Conservation (phyloP, 2,113 vertebrate genomes). For the Archocentrus centrarchus region DNA sequence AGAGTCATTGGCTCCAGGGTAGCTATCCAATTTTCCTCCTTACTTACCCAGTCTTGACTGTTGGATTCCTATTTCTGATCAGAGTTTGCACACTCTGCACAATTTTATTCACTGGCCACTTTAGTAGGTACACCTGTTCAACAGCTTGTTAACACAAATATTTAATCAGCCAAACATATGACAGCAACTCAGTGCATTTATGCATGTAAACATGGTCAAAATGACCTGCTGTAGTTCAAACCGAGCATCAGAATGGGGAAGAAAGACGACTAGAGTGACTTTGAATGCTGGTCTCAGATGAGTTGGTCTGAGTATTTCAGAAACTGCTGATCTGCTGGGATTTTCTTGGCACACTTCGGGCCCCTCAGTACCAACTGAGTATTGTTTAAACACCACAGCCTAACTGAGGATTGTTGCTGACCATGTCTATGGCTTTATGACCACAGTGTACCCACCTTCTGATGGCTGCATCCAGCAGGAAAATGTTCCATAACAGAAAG, state of each 20-base stretch:
- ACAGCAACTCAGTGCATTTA: background rate
- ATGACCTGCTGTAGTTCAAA: background rate
- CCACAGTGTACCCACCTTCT: background rate
- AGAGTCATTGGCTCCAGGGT: background rate
- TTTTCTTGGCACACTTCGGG: background rate
- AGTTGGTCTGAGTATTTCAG: too few species aligned
- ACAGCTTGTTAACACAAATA: background rate
- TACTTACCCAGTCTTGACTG: background rate
- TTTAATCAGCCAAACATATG: background rate
- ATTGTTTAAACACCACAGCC: background rate
- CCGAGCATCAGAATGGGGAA: too few species aligned
- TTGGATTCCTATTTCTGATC: background rate
- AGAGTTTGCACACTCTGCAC: background rate
- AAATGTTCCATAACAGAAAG: background rate
- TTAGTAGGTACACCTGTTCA: background rate
- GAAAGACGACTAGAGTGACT: too few species aligned
- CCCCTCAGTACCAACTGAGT: background rate
- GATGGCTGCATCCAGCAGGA: background rate
- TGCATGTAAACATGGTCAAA: background rate
- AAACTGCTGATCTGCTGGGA: too few species aligned
- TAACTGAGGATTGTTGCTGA: background rate
- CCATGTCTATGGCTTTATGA: background rate
- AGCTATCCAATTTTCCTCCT: background rate
- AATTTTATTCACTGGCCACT: background rate
- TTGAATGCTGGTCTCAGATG: too few species aligned